Evolutionary conservation across 1,140 invertebrate species (phyloP), one percentile per base, ranked within the genome.

Genomic region (Brachystomella parvula): DNA sequence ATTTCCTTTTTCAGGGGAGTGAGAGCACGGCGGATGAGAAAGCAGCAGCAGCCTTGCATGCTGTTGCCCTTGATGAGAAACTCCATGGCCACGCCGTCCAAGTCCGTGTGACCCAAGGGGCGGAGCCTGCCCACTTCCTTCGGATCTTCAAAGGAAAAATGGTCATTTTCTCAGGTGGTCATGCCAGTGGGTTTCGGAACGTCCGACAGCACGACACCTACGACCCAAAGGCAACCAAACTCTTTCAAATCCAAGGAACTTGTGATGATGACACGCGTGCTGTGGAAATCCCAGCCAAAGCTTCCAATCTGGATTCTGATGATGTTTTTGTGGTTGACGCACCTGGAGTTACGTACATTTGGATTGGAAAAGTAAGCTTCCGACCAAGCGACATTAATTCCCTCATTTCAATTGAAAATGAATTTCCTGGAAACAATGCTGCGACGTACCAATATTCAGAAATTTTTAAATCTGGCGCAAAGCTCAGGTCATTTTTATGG

Each of bases 61-160:
- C 84, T 15, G 79, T 86, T 1, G 76, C 81, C 60, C 68, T 87
- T 60, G 86, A 87, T 72, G 81, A 84, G 74, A 80, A 86, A 62
- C 71, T 84, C 0, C 77, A 77, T 53, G 84, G 82, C 21, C 76
- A 79, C 12, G 81, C 84, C 1, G 78, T 85, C 0, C 80, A 86
- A 77, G 84, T 90, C 6, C 81, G 87, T 67, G 84, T 90, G 17
- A 82, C 83, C 9, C 88, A 90, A 73, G 85, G 84, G 2, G 80
- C 85, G 71, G 89, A 92, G 74, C 84, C 86, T 1, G 82, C 84
- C 9, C 86, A 90, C 74, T 91, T 92, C 79, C 78, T 88, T 2
- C 83, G 81, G 64, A 86, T 91, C 64, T 91, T 92, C 77, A 85
- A 88, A 78, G 89, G 89, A 74, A 75, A 74, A 63, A 75, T 74